Conservation (phyloP, 2,888 invertebrate genomes). For the Dryobotodes eremita region DNA sequence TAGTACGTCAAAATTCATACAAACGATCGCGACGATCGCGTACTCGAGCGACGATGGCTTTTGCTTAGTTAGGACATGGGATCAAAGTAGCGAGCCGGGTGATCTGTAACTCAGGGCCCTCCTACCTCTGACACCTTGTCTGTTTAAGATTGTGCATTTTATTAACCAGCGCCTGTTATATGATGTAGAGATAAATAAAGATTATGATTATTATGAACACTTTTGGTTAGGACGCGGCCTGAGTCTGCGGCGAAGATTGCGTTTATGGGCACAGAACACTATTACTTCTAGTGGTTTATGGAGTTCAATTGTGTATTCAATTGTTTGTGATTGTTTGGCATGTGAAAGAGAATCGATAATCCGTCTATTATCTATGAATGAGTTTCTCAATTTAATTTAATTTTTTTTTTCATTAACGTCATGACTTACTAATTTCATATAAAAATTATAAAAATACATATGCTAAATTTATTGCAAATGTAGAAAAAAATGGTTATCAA, state of each 20-base stretch:
- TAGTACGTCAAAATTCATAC: not conserved
- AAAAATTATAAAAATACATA: constrained; percentile 61
- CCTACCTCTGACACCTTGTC: too few species aligned
- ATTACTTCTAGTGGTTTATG: too few species aligned
- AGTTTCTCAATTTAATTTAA: constrained; percentile 45
- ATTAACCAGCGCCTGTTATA: too few species aligned
- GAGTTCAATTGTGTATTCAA: not conserved
- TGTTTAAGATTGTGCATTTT: too few species aligned
- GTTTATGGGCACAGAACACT: too few species aligned
- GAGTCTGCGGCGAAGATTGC: not conserved
- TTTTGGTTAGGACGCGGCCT: not conserved
- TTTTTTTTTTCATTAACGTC: constrained; percentile 35
- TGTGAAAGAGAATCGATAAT: constrained; percentile 1
- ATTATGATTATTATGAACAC: not conserved
- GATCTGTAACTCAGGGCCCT: too few species aligned
- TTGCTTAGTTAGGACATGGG: not conserved
- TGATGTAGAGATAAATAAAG: too few species aligned
- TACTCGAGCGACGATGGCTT: not conserved
- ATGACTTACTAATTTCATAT: constrained; percentile 9
- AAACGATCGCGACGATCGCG: not conserved
- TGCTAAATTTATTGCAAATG: constrained; percentile 63
- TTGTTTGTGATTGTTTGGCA: constrained; percentile 9
- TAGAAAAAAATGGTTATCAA: constrained; percentile 68
- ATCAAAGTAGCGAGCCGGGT: too few species aligned
- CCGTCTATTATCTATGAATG: constrained; percentile 21